Percentiles rank a stretch among this genome's conserved stretches.
phyloP scores from a whole-genome alignment of 2,113 vertebrate species.

The Rhinolophus ferrumequinum region DNA sequence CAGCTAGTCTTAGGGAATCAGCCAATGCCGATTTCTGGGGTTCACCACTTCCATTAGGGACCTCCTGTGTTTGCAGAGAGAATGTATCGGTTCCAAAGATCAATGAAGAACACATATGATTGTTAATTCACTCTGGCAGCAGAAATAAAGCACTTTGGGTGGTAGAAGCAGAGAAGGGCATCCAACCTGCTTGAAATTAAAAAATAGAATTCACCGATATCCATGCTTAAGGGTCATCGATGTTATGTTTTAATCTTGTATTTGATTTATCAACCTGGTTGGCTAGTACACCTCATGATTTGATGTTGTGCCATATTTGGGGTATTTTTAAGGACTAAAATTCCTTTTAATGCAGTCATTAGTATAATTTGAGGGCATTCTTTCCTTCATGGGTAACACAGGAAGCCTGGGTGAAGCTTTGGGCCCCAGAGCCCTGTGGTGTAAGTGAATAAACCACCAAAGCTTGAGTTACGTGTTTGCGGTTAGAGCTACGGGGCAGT shows the following conservation, averaged over 20 bases:
- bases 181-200: neutral
- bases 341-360: neutral
- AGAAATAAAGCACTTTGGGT: neutral
- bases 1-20: neutral
- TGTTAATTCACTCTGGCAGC: neutral
- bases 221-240: neutral
- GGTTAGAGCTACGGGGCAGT: neutral
- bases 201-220: neutral
- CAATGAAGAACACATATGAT: neutral
- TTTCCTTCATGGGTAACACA: neutral
- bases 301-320: neutral
- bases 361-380: neutral
- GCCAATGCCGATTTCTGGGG: neutral
- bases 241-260: conserved; percentile 15
- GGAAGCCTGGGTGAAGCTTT: neutral
- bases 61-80: neutral
- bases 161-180: neutral
- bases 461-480: neutral
- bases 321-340: neutral
- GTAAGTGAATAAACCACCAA: neutral
- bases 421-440: neutral
- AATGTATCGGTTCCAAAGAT: neutral
- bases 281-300: neutral
- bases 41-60: neutral
- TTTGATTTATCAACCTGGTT: neutral